Evolutionary conservation across 92 coral and sea anemone species (phyloP).

Genomic region (Pocillopora grandis): DNA sequence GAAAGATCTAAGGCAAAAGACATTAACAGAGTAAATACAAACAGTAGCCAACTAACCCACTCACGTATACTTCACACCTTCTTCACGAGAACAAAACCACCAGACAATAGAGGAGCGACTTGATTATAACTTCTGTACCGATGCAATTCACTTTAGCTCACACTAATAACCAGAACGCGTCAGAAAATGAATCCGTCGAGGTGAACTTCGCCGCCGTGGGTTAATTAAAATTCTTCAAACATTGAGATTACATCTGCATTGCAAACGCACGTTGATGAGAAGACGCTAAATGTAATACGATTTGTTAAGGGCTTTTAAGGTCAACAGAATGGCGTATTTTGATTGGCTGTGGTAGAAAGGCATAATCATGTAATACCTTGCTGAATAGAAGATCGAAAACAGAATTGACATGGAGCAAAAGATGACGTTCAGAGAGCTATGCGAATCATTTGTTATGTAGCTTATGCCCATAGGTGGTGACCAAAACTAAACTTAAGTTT

Average conservation of each 20-base stretch:
- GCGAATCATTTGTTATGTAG: too few species aligned
- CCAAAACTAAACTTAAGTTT: too few species aligned
- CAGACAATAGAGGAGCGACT: neutral
- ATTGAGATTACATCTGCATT: constrained; percentile 5
- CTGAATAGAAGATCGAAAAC: too few species aligned
- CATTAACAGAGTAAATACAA: neutral
- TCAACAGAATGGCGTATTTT: neutral
- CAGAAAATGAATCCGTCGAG: neutral
- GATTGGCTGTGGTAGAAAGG: neutral
- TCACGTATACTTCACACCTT: neutral
- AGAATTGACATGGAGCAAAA: neutral
- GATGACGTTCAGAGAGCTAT: neutral
- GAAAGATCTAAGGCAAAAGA: neutral
- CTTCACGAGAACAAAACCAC: neutral
- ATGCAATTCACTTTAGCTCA: neutral
- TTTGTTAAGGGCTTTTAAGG: constrained; percentile 2
- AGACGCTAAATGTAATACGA: neutral
- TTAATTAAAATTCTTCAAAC: constrained; percentile 12
- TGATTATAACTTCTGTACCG: neutral
- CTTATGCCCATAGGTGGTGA: too few species aligned
- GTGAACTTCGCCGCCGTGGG: neutral
- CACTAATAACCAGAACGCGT: neutral
- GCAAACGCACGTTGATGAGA: neutral
- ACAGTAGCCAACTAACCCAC: neutral
- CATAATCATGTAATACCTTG: neutral